Percentiles rank a stretch among this genome's conserved stretches.
Evolutionary conservation across 1,140 invertebrate genomes (phyloP).

Genomic region (Rhyzopertha dominica): DNA sequence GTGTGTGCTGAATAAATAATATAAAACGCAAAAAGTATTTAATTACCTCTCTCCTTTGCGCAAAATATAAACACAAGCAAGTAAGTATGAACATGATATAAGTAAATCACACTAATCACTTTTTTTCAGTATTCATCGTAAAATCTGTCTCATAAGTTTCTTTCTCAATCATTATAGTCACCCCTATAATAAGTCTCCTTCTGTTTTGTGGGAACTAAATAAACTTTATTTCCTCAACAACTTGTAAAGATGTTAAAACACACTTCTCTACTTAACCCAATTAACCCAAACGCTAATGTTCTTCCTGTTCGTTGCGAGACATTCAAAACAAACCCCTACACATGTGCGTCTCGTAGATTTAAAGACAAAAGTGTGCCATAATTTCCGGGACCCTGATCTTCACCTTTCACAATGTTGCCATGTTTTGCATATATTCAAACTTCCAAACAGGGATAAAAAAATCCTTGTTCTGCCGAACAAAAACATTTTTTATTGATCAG

Average conservation of each 20-base stretch:
- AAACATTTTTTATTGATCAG: too few relatives aligned
- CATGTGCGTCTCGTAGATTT: constrained; percentile 18
- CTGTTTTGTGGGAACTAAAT: not conserved
- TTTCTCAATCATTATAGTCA: constrained; percentile 10
- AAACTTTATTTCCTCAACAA: constrained; percentile 1
- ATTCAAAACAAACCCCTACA: constrained; percentile 9
- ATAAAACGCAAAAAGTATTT: not conserved
- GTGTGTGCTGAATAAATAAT: not conserved
- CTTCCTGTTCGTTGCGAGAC: not conserved
- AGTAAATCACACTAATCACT: constrained; percentile 7
- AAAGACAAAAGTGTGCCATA: too few relatives aligned
- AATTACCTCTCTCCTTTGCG: constrained; percentile 2
- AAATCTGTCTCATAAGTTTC: constrained; percentile 16
- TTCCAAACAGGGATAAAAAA: too few relatives aligned
- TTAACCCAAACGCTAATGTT: constrained; percentile 15
- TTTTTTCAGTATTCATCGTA: constrained; percentile 15
- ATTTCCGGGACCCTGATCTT: too few relatives aligned
- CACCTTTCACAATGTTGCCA: too few relatives aligned
- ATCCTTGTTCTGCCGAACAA: too few relatives aligned
- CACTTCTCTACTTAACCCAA: constrained; percentile 22
- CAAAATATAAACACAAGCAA: not conserved
- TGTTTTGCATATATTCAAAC: too few relatives aligned
- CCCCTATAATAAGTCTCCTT: not conserved
- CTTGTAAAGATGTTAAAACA: constrained; percentile 17
- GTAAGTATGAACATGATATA: constrained; percentile 6